Percentiles rank a stretch among this genome's conserved stretches.
These are phyloP conservation scores for Hipposideros armiger DNA, from an alignment of 2,113 vertebrate genomes.

Conservation along the genomic window DNA sequence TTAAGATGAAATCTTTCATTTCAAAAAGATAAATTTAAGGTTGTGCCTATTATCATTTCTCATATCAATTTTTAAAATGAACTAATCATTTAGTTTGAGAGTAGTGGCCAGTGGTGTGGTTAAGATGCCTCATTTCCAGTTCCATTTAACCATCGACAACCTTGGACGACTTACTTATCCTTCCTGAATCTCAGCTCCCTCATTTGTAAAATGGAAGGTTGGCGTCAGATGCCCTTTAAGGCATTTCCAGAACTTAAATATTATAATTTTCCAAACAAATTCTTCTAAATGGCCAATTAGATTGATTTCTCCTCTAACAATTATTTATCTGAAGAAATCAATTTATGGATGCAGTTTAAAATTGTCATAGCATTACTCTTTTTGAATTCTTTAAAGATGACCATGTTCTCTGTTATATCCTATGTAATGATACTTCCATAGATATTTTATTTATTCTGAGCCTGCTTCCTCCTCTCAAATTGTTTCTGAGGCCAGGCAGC, in stretches of 20 bases:
- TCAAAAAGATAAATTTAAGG: neutral
- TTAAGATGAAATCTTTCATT: neutral
- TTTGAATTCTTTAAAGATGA: neutral
- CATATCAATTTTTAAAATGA: neutral
- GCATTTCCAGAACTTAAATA: neutral
- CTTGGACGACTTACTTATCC: neutral
- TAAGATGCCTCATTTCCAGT: neutral
- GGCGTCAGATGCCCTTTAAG: neutral
- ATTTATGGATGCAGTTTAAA: neutral
- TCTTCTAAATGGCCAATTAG: neutral
- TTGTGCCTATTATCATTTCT: neutral
- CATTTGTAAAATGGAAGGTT: neutral
- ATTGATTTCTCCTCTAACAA: neutral
- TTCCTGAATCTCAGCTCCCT: neutral
- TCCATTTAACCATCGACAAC: neutral
- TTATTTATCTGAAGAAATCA: constrained; percentile 21
- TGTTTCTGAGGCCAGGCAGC: constrained; percentile 52
- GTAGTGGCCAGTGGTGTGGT: neutral
- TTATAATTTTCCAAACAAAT: neutral
- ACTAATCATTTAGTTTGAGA: neutral
- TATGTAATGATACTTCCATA: neutral
- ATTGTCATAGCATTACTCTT: neutral
- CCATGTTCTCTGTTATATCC: neutral
- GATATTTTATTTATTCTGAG: constrained; percentile 39
- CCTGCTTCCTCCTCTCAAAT: constrained; percentile 20